Evolutionary conservation across 2,888 invertebrate species (phyloP), one percentile per base, ranked within the genome.

Genomic region (Octonoba sinensis): DNA sequence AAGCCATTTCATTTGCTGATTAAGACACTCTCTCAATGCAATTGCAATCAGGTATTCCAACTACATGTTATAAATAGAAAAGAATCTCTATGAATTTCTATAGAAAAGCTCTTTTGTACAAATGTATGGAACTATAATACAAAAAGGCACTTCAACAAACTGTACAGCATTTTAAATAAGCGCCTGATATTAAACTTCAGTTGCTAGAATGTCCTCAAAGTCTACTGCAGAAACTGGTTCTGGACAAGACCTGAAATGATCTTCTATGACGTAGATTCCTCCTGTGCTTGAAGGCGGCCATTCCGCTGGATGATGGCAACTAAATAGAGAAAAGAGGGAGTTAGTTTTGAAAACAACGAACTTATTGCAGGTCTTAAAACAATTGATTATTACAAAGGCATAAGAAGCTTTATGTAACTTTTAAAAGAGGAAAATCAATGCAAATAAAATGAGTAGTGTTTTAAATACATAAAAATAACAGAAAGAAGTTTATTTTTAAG

Each of bases 61-160:
- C 79, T 81, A 81, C 73, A 69, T 72, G 69, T 66, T 81, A 81
- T 81, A 81, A 81, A 81, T 81, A 73, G 69, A 75, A 73, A 74
- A 65, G 57, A 75, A 73, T 64, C 70, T 36, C 36, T 74, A 74
- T 81, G 69, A 73, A 69, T 46, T 65, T 79, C 82, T 75, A 75
- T 82, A 82, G 82, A 82, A 36, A 82, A 82, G 82, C 82, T 82
- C 79, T 79, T 82, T 82, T 82, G 82, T 82, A 82, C 78, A 78
- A 78, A 78, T 72, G 72, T 65, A 69, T 49, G 54, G 47, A 81
- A 73, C 81, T 81, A 82, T 82, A 64, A 62, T 82, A 82, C 82
- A 82, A 71, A 69, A 82, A 75, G 82, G 75, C 74, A 75, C 75
- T 82, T 66, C 65, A 65, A 69, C 49, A 65, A 60, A 65, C 82